Base-by-base conservation (phyloP, 1,140 invertebrate species). In the Thalassaphorura encarpata region DNA sequence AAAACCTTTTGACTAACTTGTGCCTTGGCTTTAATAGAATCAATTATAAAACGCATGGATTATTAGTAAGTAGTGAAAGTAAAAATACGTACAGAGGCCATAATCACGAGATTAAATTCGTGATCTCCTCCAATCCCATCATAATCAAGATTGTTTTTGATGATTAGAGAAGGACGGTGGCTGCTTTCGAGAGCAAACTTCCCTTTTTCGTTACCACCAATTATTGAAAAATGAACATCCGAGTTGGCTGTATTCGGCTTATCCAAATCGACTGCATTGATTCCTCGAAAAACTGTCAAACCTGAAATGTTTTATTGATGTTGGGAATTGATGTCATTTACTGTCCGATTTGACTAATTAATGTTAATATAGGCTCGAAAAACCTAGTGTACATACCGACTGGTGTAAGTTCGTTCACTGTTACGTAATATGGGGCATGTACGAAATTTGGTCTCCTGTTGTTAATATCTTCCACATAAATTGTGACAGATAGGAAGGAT, bases 161-260 rank as follows among this genome's bases (percentile, higher is more conserved):
- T 70, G 18, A 87, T 76, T 0, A 91, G 68, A 36, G 78, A 76
- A 0, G 86, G 83, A 61, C 83, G 79, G 65, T 88, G 85, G 36
- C 71, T 71, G 67, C 81, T 84, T 60, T 88, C 86, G 21, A 91
- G 70, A 0, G 79, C 76, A 68, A 91, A 91, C 63, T 82, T 83
- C 0, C 83, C 81, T 23, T 80, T 77, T 48, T 82, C 78, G 62
- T 89, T 86, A 0, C 85, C 85, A 16, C 79, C 80, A 3, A 81
- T 78, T 66, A 91, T 84, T 52, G 81, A 81, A 70, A 89, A 89
- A 60, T 87, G 83, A 6, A 92, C 78, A 60, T 90, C 87, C 0
- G 87, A 90, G 71, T 92, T 92, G 0, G 87, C 85, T 0, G 87
- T 92, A 66, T 88, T 88, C 41, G 63, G 60, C 49, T 65, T 65